phyloP scores from a whole-genome alignment of 2,888 invertebrate genomes.

The Dynastes tityus region DNA sequence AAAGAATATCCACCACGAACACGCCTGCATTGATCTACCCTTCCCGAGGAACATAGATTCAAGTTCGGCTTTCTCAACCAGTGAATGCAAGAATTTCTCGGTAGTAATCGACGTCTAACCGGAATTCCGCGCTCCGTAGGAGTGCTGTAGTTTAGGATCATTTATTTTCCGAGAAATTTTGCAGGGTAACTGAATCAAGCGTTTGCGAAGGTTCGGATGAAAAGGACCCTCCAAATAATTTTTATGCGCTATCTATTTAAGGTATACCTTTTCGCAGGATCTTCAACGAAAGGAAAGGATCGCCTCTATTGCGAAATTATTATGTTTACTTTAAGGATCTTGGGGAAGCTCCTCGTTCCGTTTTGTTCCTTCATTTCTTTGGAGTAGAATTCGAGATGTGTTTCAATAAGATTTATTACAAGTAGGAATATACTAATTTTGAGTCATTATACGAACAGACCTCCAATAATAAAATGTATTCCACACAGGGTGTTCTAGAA shows the following conservation, averaged over 20 bases:
- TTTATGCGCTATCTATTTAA: constrained; percentile 1
- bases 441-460: too few species aligned
- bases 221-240: constrained; percentile 11
- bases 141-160: constrained; percentile 14
- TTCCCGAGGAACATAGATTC: constrained; percentile 1
- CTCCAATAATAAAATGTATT: too few species aligned
- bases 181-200: constrained; percentile 16
- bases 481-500: too few species aligned
- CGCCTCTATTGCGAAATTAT: neutral
- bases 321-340: neutral
- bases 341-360: too few species aligned
- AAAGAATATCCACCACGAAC: neutral
- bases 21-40: neutral
- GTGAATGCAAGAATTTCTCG: constrained; percentile 25
- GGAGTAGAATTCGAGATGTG: too few species aligned
- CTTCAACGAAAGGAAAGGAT: constrained; percentile 1
- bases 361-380: too few species aligned
- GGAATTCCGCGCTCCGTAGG: neutral
- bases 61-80: constrained; percentile 27
- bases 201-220: neutral
- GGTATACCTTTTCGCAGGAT: neutral
- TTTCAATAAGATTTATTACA: too few species aligned
- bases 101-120: constrained; percentile 30
- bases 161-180: constrained; percentile 26
- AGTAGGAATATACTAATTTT: too few species aligned